A percentile compares a stretch with the other conserved stretches of the same genome.
These are phyloP conservation scores for Alcedo atthis DNA, from an alignment of 2,797 vertebrate species.

Conservation along the genomic window DNA sequence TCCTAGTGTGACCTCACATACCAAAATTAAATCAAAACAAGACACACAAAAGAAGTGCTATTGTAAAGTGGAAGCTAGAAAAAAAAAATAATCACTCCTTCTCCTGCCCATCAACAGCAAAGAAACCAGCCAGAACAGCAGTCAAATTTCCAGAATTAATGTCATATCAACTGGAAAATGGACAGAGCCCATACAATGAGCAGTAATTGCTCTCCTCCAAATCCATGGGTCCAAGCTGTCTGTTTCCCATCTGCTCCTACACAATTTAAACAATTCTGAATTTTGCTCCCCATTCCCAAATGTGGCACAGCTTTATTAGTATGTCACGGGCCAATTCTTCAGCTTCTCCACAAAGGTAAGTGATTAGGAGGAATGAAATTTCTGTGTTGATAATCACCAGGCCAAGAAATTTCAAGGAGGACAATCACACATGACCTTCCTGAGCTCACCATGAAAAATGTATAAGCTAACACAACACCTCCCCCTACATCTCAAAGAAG, in stretches of 20 bases:
- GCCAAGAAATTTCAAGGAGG: constrained; percentile 51
- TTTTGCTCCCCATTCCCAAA: constrained; percentile 55
- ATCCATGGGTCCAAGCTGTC: constrained; percentile 50
- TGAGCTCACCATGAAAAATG: constrained; percentile 45
- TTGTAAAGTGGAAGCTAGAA: neutral
- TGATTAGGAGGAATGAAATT: constrained; percentile 66
- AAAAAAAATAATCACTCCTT: constrained; percentile 43
- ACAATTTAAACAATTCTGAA: constrained; percentile 77
- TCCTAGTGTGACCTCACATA: neutral
- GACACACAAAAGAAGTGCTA: neutral
- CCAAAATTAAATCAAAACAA: neutral
- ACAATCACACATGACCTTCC: constrained; percentile 60
- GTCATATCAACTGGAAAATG: constrained; percentile 67
- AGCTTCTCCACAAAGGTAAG: constrained; percentile 52
- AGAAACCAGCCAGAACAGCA: constrained; percentile 57
- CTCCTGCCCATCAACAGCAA: constrained; percentile 42
- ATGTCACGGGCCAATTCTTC: constrained; percentile 62
- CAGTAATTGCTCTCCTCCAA: constrained; percentile 63
- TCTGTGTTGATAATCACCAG: constrained; percentile 33
- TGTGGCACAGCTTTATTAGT: constrained; percentile 59
- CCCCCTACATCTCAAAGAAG: neutral
- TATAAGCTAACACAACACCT: constrained; percentile 16
- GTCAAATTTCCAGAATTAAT: constrained; percentile 72
- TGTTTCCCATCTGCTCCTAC: constrained; percentile 71
- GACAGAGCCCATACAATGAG: constrained; percentile 37